These are phyloP conservation scores for Agrenia bidenticulata DNA, from an alignment of 2,888 invertebrate species.

Conservation along the genomic window DNA sequence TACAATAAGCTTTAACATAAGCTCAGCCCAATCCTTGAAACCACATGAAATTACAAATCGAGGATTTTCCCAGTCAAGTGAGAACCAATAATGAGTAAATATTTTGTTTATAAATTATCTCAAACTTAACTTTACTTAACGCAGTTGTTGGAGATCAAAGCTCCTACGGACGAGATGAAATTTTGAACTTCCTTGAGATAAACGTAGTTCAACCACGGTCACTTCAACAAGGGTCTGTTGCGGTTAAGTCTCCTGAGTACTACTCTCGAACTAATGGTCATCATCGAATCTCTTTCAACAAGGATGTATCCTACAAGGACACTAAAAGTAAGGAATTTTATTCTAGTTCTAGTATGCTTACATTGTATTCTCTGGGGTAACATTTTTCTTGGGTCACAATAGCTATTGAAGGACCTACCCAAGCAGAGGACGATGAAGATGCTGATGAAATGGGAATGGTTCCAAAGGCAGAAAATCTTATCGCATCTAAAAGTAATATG, in stretches of 20 bases:
- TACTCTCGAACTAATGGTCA: conserved; percentile 38
- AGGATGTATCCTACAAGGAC: conserved; percentile 28
- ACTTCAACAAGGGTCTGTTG: conserved; percentile 78
- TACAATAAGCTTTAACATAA: conserved; percentile 83
- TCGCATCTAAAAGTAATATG: conserved; percentile 9
- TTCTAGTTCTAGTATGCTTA: too few species aligned
- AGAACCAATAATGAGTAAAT: too few species aligned
- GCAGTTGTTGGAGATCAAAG: conserved; percentile 40
- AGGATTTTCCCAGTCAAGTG: conserved; percentile 4
- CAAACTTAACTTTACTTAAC: neutral
- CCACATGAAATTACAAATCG: neutral
- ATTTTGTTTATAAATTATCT: neutral
- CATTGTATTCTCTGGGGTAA: too few species aligned
- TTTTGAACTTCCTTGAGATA: conserved; percentile 61
- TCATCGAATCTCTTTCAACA: conserved; percentile 46
- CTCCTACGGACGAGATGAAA: conserved; percentile 37
- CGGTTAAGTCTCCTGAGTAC: conserved; percentile 53
- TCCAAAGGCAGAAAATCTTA: neutral
- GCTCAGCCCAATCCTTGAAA: conserved; percentile 64
- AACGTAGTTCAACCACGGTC: conserved; percentile 85
- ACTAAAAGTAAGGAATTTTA: conserved; percentile 11
- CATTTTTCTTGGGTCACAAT: too few species aligned
- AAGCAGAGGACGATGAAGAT: conserved; percentile 33
- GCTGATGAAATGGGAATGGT: conserved; percentile 15
- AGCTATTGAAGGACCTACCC: conserved; percentile 19